phyloP scores from a whole-genome alignment of 1,140 invertebrate genomes.

The Ericerus pela region DNA sequence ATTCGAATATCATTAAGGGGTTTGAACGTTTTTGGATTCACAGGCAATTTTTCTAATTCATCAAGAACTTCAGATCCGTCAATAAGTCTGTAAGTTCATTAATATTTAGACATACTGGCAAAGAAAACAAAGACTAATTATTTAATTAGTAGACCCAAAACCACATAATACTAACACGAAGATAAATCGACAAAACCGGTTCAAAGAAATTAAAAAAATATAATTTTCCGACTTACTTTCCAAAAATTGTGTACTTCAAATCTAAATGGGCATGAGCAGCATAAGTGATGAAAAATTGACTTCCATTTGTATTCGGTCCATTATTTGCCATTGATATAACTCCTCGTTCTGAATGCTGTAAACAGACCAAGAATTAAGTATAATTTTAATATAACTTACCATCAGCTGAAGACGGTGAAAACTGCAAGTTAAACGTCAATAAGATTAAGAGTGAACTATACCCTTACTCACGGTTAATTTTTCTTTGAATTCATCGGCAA shows the following conservation, averaged over 20 bases:
- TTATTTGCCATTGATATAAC: slow-evolving; percentile 97
- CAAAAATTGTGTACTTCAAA: slow-evolving; percentile 93
- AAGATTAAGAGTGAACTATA: not conserved
- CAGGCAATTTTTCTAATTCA: slow-evolving; percentile 86
- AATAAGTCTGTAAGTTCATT: slow-evolving; percentile 72
- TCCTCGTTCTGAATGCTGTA: slow-evolving; percentile 69
- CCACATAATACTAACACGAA: too few species aligned
- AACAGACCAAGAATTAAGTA: slow-evolving; percentile 22
- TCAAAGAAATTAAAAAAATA: too few species aligned
- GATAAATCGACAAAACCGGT: too few species aligned
- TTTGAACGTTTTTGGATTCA: slow-evolving; percentile 82
- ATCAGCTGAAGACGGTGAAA: not conserved
- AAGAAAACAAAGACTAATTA: too few species aligned
- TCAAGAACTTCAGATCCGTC: slow-evolving; percentile 93
- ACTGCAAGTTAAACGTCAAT: not conserved
- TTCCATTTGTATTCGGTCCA: slow-evolving; percentile 95
- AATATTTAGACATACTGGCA: too few species aligned
- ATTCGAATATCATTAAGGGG: slow-evolving; percentile 73
- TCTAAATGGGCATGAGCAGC: slow-evolving; percentile 87
- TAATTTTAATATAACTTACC: not conserved
- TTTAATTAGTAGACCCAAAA: too few species aligned
- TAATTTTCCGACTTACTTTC: slow-evolving; percentile 49
- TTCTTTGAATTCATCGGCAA: slow-evolving; percentile 93
- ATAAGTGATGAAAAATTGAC: slow-evolving; percentile 95
- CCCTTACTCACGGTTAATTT: slow-evolving; percentile 59